Evolutionary conservation across 2,888 invertebrate species (phyloP), one percentile per base, ranked within the genome.

Genomic region (Cyaniris semiargus): DNA sequence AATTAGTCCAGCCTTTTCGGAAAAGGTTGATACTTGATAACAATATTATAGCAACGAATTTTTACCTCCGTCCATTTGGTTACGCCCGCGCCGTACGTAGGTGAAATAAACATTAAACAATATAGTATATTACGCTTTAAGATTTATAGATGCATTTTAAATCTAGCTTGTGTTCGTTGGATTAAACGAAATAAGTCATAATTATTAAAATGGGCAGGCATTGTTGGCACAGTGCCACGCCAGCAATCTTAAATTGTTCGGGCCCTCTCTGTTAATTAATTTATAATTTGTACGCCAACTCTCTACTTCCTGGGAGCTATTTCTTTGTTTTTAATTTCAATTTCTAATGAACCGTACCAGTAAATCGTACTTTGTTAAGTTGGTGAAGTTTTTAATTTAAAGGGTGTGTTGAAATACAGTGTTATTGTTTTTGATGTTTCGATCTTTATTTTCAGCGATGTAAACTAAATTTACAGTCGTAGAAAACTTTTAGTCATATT

Each of bases 221-320:
- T 82, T 82, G 84, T 87, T 92, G 91, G 92, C 91, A 88, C 80
- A 78, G 80, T 85, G 90, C 91, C 90, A 66, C 88, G 85, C 78
- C 78, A 84, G 85, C 87, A 87, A 88, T 90, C 90, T 89, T 87
- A 85, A 86, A 89, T 90, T 90, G 89, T 87, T 84, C 85, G 82
- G 83, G 81, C 81, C 78, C 83, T 84, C 83, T 86, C 87, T 91
- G 89, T 90, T 90, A 90, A 92, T 91, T 91, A 91, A 90, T 92
- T 90, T 89, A 89, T 88, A 88, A 90, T 88, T 90, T 88, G 84
- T 86, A 84, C 85, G 88, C 88, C 87, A 87, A 88, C 85, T 89
- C 86, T 84, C 85, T 84, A 86, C 85, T 86, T 84, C 81, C 83
- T 82, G 80, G 79, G 82, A 78, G 80, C 81, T 81, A 78, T 78